Base-by-base conservation (phyloP, 2,113 vertebrate genomes). In the Hucho hucho region DNA sequence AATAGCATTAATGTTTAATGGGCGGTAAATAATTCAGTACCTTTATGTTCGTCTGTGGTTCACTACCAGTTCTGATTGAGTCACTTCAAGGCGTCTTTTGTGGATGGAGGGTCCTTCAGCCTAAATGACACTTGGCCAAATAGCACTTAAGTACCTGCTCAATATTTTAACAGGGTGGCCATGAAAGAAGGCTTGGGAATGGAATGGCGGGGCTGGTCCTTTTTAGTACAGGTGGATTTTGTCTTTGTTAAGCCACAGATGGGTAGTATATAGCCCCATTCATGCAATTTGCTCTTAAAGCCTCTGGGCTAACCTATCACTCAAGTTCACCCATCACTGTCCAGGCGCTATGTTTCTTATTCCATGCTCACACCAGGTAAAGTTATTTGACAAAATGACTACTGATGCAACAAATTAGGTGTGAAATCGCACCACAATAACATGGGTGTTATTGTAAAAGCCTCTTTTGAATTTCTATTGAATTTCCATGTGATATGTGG, bases 141-240 rank as follows among this genome's bases (percentile, higher is more conserved):
- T 91, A 92, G 91, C 92, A 93, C 93, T 94, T 93, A 93, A 94
- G 93, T 88, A 92, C 90, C 87, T 92, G 88, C 89, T 94, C 89
- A 93, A 93, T 94, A 94, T 93, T 94, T 94, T 90, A 94, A 90
- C 88, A 93, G 89, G 85, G 83, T n/a, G 22, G 4, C 82, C 68
- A 70, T 64, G 80, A 84, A 87, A 88, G 85, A 80, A 85, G 84
- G 88, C 79, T 49, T 77, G 83, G 85, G 84, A 87, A 87, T 81
- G 85, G 73, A 20, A 7, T n/a, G 16, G 75, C 63, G 22, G 11
- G 14, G 4, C 49, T 53, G 12, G 14, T 14, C 25, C 25, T 24
- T 65, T 75, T 58, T 59, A 88, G 87, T 85, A 87, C 85, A 89
- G 91, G 89, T 90, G 85, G 87, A 81, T 84, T 79, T 81, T 75